phyloP scores from a whole-genome alignment of 2,113 vertebrate species.

The Galeopterus variegatus region DNA sequence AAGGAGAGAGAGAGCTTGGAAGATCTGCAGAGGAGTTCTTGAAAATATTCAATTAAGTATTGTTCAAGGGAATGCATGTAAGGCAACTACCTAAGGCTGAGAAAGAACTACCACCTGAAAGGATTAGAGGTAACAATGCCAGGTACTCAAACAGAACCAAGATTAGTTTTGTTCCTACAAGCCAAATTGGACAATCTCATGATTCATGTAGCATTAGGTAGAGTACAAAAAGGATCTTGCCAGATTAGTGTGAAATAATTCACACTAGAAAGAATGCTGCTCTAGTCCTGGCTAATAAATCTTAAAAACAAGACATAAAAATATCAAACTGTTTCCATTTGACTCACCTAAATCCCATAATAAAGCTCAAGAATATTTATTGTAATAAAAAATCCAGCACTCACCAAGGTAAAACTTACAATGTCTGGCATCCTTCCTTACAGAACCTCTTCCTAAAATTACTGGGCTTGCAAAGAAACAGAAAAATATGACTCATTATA shows the following conservation, averaged over 20 bases:
- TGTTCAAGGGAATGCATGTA: not conserved
- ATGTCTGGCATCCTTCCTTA: not conserved
- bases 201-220: not conserved
- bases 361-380: not conserved
- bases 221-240: not conserved
- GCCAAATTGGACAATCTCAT: not conserved
- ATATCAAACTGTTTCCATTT: not conserved
- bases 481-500: not conserved
- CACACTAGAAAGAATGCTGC: not conserved
- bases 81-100: not conserved
- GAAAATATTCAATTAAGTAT: too few species aligned
- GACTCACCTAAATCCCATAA: not conserved
- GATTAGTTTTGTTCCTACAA: not conserved
- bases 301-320: not conserved
- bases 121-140: not conserved
- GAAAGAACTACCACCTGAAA: not conserved
- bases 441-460: not conserved
- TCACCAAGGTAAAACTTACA: not conserved
- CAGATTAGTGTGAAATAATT: not conserved
- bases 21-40: not conserved
- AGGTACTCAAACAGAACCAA: not conserved
- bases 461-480: not conserved
- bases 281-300: not conserved
- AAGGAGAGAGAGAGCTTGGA: not conserved
- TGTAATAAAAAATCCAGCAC: not conserved